Conservation (phyloP, 2,888 invertebrate species). For the Drosophila conformis region DNA sequence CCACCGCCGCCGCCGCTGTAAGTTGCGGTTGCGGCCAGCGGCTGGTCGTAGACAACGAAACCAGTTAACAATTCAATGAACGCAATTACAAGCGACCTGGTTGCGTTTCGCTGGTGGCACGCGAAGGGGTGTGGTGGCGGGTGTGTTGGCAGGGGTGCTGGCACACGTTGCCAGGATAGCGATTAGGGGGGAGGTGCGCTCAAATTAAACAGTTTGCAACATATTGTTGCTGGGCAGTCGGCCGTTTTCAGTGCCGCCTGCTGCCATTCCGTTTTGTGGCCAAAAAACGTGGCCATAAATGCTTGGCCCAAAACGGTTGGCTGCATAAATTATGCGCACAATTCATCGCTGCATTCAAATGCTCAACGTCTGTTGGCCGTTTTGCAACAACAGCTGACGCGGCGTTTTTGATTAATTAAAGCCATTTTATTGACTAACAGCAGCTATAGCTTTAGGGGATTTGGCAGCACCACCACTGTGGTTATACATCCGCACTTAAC, state of each 20-base stretch:
- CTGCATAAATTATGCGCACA: constrained; percentile 78
- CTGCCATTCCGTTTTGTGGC: constrained; percentile 30
- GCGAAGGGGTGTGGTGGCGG: neutral
- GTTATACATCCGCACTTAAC: constrained; percentile 4
- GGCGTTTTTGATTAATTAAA: constrained; percentile 71
- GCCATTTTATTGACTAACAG: constrained; percentile 69
- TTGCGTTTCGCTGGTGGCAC: constrained; percentile 11
- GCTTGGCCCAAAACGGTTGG: constrained; percentile 64
- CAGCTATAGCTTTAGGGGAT: neutral
- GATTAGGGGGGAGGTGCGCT: constrained; percentile 62
- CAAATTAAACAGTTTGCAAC: constrained; percentile 80
- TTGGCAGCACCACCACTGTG: neutral
- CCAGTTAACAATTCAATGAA: constrained; percentile 81
- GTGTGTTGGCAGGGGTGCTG: neutral
- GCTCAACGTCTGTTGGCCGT: constrained; percentile 33
- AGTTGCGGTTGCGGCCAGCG: constrained; percentile 63
- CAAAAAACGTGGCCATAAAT: constrained; percentile 65
- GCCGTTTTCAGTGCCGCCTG: constrained; percentile 19
- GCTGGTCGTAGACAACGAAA: constrained; percentile 60
- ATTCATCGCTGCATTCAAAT: constrained; percentile 72
- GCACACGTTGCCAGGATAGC: constrained; percentile 71
- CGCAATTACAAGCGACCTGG: constrained; percentile 70
- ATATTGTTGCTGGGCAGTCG: constrained; percentile 70
- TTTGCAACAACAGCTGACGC: constrained; percentile 65
- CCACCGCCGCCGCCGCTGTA: constrained; percentile 46